phyloP scores from a whole-genome alignment of 2,888 invertebrate genomes.

The Stenichneumon culpator region DNA sequence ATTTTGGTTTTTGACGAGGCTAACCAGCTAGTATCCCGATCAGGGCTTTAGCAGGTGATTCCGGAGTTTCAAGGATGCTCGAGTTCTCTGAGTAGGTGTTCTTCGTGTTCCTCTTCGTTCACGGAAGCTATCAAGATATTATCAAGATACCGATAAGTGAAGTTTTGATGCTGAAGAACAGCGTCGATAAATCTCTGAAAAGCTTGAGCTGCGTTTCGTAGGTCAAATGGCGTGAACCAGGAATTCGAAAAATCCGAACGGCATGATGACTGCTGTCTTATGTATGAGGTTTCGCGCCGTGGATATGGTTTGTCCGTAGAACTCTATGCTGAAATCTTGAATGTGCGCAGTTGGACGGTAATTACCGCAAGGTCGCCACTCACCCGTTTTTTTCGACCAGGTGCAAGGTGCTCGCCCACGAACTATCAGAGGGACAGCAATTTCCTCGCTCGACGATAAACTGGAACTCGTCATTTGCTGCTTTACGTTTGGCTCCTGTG shows the following conservation, averaged over 20 bases:
- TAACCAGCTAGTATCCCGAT: too few relatives aligned
- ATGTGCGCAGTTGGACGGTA: conserved; percentile 74
- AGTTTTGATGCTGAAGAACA: conserved; percentile 43
- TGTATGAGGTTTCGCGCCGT: conserved; percentile 39
- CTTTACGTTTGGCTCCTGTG: conserved; percentile 74
- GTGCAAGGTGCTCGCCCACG: conserved; percentile 82
- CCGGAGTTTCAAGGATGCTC: conserved; percentile 21
- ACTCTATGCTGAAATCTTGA: conserved; percentile 70
- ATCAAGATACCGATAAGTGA: conserved; percentile 44
- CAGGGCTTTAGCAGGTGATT: too few relatives aligned
- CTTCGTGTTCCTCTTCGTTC: conserved; percentile 27
- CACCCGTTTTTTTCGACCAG: conserved; percentile 71
- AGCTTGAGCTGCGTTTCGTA: conserved; percentile 39
- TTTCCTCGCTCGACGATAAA: conserved; percentile 80
- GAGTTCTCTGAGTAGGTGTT: conserved; percentile 44
- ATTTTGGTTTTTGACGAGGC: too few relatives aligned
- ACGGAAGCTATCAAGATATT: too few relatives aligned
- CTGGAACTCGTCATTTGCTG: conserved; percentile 76
- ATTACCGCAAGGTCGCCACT: conserved; percentile 71
- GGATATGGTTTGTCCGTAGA: conserved; percentile 69
- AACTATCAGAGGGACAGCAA: conserved; percentile 81
- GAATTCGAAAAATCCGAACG: conserved; percentile 67
- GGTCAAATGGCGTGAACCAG: conserved; percentile 57
- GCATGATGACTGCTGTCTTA: conserved; percentile 63
- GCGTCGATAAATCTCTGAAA: conserved; percentile 8